Percentiles rank a stretch among this genome's conserved stretches.
Conservation (phyloP, 2,797 vertebrate species). For the Cryptoprocta ferox region DNA sequence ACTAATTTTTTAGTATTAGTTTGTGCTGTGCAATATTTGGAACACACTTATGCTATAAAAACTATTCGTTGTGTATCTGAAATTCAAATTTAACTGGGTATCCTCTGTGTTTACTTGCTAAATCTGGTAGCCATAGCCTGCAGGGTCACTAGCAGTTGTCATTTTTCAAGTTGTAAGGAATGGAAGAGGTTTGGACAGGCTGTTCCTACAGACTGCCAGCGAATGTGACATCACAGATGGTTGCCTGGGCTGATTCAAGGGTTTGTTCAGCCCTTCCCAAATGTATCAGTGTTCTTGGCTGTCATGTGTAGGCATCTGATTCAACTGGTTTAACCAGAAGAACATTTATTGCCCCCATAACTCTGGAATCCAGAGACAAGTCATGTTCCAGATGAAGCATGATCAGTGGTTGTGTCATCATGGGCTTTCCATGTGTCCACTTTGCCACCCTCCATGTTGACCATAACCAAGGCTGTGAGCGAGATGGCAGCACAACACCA, state of each 20-base stretch:
- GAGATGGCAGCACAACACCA: not conserved
- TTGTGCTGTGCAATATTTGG: not conserved
- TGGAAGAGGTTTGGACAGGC: not conserved
- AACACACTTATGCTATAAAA: not conserved
- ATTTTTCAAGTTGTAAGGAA: not conserved
- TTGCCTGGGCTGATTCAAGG: not conserved
- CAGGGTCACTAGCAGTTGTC: not conserved
- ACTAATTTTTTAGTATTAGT: not conserved
- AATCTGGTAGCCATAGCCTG: not conserved
- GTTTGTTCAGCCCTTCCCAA: not conserved
- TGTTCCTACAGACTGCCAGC: not conserved
- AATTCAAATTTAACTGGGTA: not conserved
- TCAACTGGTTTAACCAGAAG: not conserved
- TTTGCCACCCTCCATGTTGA: not conserved
- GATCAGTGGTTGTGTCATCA: not conserved
- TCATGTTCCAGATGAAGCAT: not conserved
- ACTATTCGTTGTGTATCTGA: not conserved
- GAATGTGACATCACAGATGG: not conserved
- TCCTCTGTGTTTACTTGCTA: not conserved
- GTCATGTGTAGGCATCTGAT: not conserved
- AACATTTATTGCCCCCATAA: not conserved
- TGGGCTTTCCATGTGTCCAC: not conserved
- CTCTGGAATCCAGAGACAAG: not conserved
- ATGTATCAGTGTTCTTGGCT: not conserved
- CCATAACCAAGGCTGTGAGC: not conserved